A percentile compares a stretch with the other conserved stretches of the same genome.
phyloP scores from a whole-genome alignment of 1,140 invertebrate species.

The Drosophila quadrilineata region DNA sequence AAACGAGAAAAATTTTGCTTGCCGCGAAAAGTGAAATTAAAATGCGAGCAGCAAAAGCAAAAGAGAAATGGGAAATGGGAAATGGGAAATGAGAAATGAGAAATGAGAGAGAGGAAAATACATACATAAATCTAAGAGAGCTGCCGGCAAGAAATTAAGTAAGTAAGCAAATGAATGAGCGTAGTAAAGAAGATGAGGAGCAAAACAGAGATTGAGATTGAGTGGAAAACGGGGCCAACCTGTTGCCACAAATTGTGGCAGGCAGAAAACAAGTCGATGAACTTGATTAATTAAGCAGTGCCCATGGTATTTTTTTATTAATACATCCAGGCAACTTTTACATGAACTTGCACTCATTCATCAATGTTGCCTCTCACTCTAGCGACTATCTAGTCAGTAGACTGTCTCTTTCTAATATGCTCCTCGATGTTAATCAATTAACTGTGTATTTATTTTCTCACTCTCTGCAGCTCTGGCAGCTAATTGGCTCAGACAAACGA shows the following conservation, averaged over 20 bases:
- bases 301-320: no score
- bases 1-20: slow-evolving; percentile 49
- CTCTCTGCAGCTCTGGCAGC: slow-evolving; percentile 6
- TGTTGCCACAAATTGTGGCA: slow-evolving; percentile 5
- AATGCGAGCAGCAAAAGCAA: slow-evolving; percentile 34
- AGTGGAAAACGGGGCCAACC: background rate
- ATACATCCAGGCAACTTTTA: background rate
- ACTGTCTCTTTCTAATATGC: background rate
- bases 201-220: slow-evolving; percentile 35
- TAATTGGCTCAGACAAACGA: slow-evolving; percentile 42
- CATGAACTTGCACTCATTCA: slow-evolving; percentile 6
- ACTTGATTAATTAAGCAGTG: background rate
- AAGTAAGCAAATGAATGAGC: slow-evolving; percentile 28
- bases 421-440: slow-evolving; percentile 18
- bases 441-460: slow-evolving; percentile 15
- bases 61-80: slow-evolving; percentile 7
- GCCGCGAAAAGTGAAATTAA: slow-evolving; percentile 78
- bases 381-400: no score
- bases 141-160: slow-evolving; percentile 51
- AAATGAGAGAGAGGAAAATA: slow-evolving; percentile 1
- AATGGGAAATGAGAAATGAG: slow-evolving; percentile 18
- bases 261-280: background rate
- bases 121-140: background rate
- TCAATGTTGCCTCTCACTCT: background rate
- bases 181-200: slow-evolving; percentile 5